Evolutionary conservation across 2,797 vertebrate genomes (phyloP), one percentile per base, ranked within the genome.

Genomic region (Peromyscus aztecus): DNA sequence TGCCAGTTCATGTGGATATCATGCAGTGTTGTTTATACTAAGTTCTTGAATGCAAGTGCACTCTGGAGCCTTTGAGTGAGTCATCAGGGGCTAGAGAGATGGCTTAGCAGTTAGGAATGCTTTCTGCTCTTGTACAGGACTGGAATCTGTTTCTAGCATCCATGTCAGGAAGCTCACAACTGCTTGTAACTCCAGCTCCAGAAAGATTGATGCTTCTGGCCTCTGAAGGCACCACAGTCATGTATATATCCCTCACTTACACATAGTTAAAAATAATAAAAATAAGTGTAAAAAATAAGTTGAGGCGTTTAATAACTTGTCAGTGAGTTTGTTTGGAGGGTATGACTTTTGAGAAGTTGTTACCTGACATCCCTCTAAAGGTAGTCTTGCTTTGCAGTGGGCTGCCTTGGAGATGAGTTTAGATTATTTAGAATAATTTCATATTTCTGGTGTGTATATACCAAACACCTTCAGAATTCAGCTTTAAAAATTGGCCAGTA

Each of bases 321-420:
- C 40, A 61, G 23, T 10, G 3, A 86, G 90, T 94, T 97, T 94
- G 92, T 31, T 92, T 34, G 52, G 75, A 94, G 81, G 65, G 9
- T 3, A 0, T 92, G 52, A 83, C 55, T 97, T 89, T 93, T 90
- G 40, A 89, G 91, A n/a, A 40, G 4, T 80, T 63, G 52, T 92
- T 73, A 52, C 59, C 31, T 89, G 46, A 94, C 23, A 71, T 4
- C 37, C 1, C 31, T 82, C 24, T 59, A 24, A 29, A 77, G 77
- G 77, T 75, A 73, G 23, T 73, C 14, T 86, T 59, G 63, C 11
- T 89, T 14, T 89, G 7, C 69, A 63, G 12, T 77, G 40, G 23
- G 4, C 21, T 73, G 0, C 10, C 57, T 95, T 57, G 10, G 29
- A 31, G 75, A 55, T 67, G 11, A 24, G 8, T 95, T 61, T 88